These are phyloP conservation scores for Drosophila barbarae DNA, from an alignment of 2,888 invertebrate species.

Conservation along the genomic window DNA sequence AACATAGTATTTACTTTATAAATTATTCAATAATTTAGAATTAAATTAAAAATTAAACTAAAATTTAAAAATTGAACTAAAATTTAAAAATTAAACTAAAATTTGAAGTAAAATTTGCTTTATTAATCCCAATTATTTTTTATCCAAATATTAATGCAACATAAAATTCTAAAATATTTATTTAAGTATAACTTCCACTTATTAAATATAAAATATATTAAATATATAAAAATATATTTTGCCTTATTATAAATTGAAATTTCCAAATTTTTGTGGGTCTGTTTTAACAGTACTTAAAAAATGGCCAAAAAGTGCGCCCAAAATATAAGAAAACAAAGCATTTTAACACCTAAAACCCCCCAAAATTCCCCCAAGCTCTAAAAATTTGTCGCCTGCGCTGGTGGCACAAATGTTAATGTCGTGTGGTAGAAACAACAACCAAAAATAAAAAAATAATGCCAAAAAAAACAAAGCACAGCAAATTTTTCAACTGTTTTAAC, in stretches of 20 bases:
- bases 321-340: conserved; percentile 44
- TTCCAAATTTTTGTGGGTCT: conserved; percentile 31
- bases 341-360: not conserved
- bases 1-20: too few relatives aligned
- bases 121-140: too few relatives aligned
- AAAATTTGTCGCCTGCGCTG: conserved; percentile 44
- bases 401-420: conserved; percentile 66
- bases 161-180: not conserved
- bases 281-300: not conserved
- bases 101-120: too few relatives aligned
- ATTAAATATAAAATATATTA: not conserved
- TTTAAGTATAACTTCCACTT: not conserved
- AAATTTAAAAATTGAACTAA: too few relatives aligned
- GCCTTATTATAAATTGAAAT: not conserved
- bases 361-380: conserved; percentile 15
- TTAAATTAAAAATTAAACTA: too few relatives aligned
- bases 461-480: conserved; percentile 33
- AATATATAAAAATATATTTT: not conserved
- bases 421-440: conserved; percentile 38
- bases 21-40: too few relatives aligned
- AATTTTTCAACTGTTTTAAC: conserved; percentile 44
- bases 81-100: too few relatives aligned
- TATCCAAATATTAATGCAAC: too few relatives aligned
- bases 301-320: conserved; percentile 30
- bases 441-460: not conserved